Conservation (phyloP, 2,797 vertebrate genomes). For the Halcyon leucocephala region DNA sequence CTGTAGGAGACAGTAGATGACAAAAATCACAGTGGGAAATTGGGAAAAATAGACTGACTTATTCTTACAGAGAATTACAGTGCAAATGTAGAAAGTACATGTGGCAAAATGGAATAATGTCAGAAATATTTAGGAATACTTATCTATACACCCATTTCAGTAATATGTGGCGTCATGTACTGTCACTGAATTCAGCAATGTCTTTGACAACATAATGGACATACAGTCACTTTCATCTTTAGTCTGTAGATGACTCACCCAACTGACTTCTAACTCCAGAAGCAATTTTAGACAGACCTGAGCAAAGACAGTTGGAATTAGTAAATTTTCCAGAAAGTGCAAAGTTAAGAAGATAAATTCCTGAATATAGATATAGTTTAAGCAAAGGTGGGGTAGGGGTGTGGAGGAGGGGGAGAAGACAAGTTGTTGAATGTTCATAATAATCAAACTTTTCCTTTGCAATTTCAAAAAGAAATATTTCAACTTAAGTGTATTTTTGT, state of each 20-base stretch:
- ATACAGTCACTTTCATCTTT: not conserved
- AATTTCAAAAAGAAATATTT: not conserved
- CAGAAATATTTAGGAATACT: not conserved
- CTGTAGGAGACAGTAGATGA: not conserved
- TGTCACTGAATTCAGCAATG: not conserved
- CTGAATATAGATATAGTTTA: not conserved
- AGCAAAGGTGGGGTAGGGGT: not conserved
- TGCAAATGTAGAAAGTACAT: not conserved
- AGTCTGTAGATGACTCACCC: not conserved
- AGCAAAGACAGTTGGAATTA: not conserved
- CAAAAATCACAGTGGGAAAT: not conserved
- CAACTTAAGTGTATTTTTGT: not conserved
- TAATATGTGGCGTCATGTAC: not conserved
- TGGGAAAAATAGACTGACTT: not conserved
- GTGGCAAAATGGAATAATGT: not conserved
- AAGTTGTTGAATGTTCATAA: not conserved
- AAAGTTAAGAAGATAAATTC: not conserved
- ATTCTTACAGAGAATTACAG: not conserved
- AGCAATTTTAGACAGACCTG: not conserved
- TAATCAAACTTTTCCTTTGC: not conserved
- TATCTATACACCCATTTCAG: not conserved
- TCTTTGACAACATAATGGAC: not conserved
- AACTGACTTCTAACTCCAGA: not conserved
- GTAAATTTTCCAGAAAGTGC: not conserved
- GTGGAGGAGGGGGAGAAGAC: not conserved